Evolutionary conservation across 2,797 vertebrate genomes (phyloP).

Genomic region (Galago senegalensis): DNA sequence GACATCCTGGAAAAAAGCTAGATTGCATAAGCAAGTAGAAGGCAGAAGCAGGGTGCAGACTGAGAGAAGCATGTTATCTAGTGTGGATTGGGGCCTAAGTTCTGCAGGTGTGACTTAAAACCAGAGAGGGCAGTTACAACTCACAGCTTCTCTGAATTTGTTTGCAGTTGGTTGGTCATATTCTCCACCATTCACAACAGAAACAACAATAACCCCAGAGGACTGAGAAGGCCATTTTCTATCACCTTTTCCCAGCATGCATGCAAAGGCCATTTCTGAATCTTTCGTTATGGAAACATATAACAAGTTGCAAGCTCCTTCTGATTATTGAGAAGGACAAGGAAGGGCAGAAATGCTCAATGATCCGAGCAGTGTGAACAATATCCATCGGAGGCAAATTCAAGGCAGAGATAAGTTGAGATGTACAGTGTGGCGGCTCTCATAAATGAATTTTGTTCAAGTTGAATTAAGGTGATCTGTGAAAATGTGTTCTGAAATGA

Average conservation of each 20-base stretch:
- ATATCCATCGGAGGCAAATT: constrained; percentile 86
- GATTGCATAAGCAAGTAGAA: background rate
- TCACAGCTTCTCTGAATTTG: background rate
- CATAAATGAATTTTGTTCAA: constrained; percentile 84
- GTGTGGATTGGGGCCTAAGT: background rate
- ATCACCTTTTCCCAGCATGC: background rate
- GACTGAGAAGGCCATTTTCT: background rate
- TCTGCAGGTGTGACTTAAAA: background rate
- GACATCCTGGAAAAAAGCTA: background rate
- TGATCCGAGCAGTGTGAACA: constrained; percentile 85
- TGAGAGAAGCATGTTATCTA: background rate
- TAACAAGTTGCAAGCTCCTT: constrained; percentile 83
- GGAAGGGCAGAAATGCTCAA: constrained; percentile 87
- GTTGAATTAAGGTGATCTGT: constrained; percentile 86
- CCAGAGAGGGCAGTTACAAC: background rate
- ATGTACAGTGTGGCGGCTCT: constrained; percentile 79
- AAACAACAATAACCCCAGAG: background rate
- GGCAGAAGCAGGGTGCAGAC: background rate
- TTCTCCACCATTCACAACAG: background rate
- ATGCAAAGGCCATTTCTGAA: constrained; percentile 65
- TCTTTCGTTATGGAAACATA: constrained; percentile 76
- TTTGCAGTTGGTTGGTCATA: background rate
- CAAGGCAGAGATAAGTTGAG: constrained; percentile 81
- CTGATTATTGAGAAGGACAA: constrained; percentile 85
- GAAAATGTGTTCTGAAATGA: constrained; percentile 78